A percentile compares a stretch with the other conserved stretches of the same genome.
Conservation (phyloP, 1,140 invertebrate species). For the Pectinophora gossypiella region DNA sequence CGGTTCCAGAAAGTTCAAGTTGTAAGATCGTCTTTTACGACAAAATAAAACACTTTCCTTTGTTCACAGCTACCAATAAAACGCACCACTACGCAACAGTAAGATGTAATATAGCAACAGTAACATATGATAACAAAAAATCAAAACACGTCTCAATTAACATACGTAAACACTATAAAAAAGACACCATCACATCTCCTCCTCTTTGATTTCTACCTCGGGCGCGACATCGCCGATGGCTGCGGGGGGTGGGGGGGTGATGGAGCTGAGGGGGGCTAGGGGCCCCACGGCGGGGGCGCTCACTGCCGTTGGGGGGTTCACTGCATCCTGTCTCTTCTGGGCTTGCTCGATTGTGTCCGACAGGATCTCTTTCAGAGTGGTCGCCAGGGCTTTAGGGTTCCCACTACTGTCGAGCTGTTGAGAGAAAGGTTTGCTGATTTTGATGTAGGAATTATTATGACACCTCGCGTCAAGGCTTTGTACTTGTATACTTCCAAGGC, state of each 20-base stretch:
- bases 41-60: too few species aligned
- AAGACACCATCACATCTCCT: slow-evolving; percentile 4
- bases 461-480: too few species aligned
- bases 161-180: slow-evolving; percentile 21
- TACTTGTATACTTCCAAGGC: too few species aligned
- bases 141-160: slow-evolving; percentile 27
- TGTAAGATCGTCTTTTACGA: too few species aligned
- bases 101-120: slow-evolving; percentile 2
- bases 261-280: not conserved
- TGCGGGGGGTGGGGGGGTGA: not conserved
- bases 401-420: slow-evolving; percentile 52
- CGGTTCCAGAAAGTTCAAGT: too few species aligned
- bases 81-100: too few species aligned
- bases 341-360: slow-evolving; percentile 52
- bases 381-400: slow-evolving; percentile 48
- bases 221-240: slow-evolving; percentile 2
- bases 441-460: too few species aligned
- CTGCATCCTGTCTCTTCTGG: slow-evolving; percentile 18
- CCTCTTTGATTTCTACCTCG: slow-evolving; percentile 14
- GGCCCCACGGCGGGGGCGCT: slow-evolving; percentile 33
- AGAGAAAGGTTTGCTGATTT: too few species aligned
- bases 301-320: slow-evolving; percentile 19
- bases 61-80: too few species aligned
- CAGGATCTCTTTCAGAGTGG: slow-evolving; percentile 54
- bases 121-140: slow-evolving; percentile 33